Evolutionary conservation across 2,888 invertebrate genomes (phyloP), one percentile per base, ranked within the genome.

Genomic region (Clistopyga incitator): DNA sequence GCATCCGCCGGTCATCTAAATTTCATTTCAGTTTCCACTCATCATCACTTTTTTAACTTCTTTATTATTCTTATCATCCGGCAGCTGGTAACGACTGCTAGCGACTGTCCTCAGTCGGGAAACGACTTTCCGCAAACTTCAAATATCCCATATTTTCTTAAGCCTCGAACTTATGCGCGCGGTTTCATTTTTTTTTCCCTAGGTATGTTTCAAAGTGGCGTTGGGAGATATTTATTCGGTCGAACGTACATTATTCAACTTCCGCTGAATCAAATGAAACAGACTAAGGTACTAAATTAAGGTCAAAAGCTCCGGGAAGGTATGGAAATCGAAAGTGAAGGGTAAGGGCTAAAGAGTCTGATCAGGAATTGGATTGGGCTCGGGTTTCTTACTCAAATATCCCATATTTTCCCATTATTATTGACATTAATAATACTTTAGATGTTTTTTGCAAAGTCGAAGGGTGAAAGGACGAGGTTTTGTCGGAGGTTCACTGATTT

Each of bases 321-420:
- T 70, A 61, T 64, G 75, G 64, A 81, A 84, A 84, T 84, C 56
- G 54, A 70, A 75, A 38, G 54, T 47, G 47, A 78, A 59, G n/a
- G 70, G 45, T n/a, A 54, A 61, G 29, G 59, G 29, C 15, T 45
- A 52, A 47, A 52, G 61, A 61, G n/a, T 54, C 45, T 76, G 77
- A 52, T 50, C 67, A 50, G 70, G 54, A 81, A 76, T 76, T 54
- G 54, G 54, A 34, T 70, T 70, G 47, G 42, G 64, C 70, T 52
- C 23, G 45, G 47, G 3, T 74, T 79, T 47, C 38, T 38, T 38
- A 56, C 20, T n/a, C n/a, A n/a, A n/a, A n/a, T n/a, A n/a, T n/a
- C n/a, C n/a, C n/a, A n/a, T n/a, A n/a, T n/a, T n/a, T n/a, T n/a
- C n/a, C n/a, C n/a, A n/a, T n/a, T n/a, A 4, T 29, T 29, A 29